phyloP scores from a whole-genome alignment of 1,140 invertebrate genomes.

The Drepana arcuata region DNA sequence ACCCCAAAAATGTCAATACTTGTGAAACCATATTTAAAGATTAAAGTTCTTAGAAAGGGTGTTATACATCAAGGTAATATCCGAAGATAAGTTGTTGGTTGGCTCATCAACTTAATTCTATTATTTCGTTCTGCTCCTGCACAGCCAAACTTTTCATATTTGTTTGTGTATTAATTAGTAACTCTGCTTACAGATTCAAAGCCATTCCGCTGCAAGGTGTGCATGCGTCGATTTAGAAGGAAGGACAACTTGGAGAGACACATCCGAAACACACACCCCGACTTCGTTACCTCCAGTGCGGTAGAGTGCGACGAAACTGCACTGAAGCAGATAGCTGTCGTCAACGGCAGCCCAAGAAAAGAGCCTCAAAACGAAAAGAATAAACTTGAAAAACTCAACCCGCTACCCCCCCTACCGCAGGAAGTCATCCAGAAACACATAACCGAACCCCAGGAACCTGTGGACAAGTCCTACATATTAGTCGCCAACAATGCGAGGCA shows the following conservation, averaged over 20 bases:
- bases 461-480: constrained; percentile 50
- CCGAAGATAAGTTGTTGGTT: no score
- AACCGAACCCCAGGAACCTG: constrained; percentile 14
- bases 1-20: no score
- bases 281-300: constrained; percentile 30
- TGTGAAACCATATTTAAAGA: no score
- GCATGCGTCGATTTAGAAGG: constrained; percentile 72
- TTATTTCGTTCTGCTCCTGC: no score
- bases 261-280: constrained; percentile 76
- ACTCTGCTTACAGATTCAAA: constrained; percentile 60
- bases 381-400: constrained; percentile 41
- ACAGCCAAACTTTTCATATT: no score
- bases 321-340: constrained; percentile 23
- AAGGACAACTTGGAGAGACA: constrained; percentile 78
- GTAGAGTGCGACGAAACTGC: constrained; percentile 40
- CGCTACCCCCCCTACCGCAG: constrained; percentile 35
- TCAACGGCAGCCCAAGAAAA: constrained; percentile 9
- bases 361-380: constrained; percentile 30
- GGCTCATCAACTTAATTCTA: no score
- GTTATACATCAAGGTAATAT: no score
- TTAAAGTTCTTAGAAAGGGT: no score
- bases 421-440: constrained; percentile 45
- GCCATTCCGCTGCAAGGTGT: constrained; percentile 74
- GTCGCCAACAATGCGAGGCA: constrained; percentile 55
- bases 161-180: no score